These are phyloP conservation scores for Megaceryle maxima DNA, from an alignment of 2,113 vertebrate genomes.

Conservation along the genomic window DNA sequence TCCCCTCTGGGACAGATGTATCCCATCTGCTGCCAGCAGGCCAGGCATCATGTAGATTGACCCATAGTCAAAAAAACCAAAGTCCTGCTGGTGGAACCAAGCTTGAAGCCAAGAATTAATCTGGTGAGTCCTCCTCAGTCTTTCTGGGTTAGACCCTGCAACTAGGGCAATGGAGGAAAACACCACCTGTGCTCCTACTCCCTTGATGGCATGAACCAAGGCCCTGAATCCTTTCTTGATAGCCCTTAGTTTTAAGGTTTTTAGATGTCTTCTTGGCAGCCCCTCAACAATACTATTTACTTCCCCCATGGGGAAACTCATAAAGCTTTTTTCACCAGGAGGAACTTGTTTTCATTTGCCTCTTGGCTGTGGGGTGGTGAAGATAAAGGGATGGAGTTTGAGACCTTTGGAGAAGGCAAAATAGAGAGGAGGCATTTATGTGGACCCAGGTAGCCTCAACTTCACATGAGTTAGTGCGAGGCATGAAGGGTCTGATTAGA, in stretches of 20 bases:
- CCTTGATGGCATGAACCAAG: no score
- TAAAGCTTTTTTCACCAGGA: neutral
- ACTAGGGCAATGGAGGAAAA: no score
- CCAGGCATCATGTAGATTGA: no score
- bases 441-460: neutral
- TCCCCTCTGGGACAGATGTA: no score
- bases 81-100: no score
- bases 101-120: no score
- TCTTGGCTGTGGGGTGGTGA: rapidly evolving
- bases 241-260: neutral
- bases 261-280: neutral
- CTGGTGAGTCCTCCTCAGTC: no score
- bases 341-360: neutral
- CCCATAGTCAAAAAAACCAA: no score
- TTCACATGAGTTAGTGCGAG: neutral
- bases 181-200: no score
- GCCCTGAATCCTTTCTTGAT: no score
- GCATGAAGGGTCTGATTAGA: neutral
- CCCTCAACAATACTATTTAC: neutral
- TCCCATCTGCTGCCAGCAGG: no score
- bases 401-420: neutral
- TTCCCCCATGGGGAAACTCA: neutral
- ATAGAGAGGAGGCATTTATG: neutral
- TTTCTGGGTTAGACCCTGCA: no score
- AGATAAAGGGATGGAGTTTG: neutral